Base-by-base conservation (phyloP, 1,140 invertebrate species). In the Cotesia typhae region DNA sequence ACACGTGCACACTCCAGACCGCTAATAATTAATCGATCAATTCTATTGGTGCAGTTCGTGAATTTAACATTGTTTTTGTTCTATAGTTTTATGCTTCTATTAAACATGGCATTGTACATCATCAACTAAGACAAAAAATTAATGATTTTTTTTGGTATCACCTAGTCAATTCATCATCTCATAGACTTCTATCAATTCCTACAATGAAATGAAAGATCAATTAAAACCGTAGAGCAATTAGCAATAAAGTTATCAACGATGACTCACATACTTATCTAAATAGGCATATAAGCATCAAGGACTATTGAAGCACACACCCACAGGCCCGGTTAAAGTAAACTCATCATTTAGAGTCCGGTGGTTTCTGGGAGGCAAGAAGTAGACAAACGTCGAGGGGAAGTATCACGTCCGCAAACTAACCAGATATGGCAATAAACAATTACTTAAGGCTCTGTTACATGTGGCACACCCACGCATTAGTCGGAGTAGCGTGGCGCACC, bases 401-500 rank as follows among this genome's bases (percentile, higher is more conserved):
- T 47, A 47, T 47, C 41, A 47, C 10, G 41, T 10, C 41, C 41
- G 41, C 41, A 47, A 47, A 47, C 57, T 17, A 59, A 59, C 14
- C 76, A 77, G 80, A 82, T 81, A 82, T 80, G 79, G 83, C 81
- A 84, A 85, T 85, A 85, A 85, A 85, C 83, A 83, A 85, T 85
- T 85, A 85, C 83, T 84, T 84, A 84, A 85, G 83, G 82, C 80
- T 81, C 78, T 80, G 80, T 83, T 83, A 85, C 78, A 82, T 79
- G 74, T 74, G 80, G 79, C 83, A 79, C 83, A 83, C 83, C 83
- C 81, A 84, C 82, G 82, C 83, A 84, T 85, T 85, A 85, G 78
- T 76, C 79, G 74, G 76, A 85, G 83, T 85, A 82, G 81, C 73
- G 57, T 82, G 76, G 80, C 83, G 83, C 82, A 80, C 83, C 83